A percentile compares a stretch with the other conserved stretches of the same genome.
Evolutionary conservation across 2,888 invertebrate species (phyloP).

Genomic region (Dryobotodes eremita): DNA sequence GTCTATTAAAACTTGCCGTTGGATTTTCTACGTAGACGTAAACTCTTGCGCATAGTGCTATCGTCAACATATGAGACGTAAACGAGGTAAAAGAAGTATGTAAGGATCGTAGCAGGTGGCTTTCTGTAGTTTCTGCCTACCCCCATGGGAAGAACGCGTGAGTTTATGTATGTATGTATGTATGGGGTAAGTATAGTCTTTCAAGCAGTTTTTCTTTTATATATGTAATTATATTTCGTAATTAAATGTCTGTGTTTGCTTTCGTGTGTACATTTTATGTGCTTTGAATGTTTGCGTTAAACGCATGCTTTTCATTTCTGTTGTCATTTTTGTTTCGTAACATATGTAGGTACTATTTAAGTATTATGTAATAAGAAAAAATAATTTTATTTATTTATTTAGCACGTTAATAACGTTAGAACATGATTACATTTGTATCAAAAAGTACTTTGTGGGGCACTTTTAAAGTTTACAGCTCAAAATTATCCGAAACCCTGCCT

Average conservation of each 20-base stretch:
- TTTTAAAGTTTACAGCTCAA: too few species aligned
- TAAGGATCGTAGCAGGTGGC: too few species aligned
- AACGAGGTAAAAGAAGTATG: too few species aligned
- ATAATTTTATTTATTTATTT: background rate
- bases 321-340: slow-evolving; percentile 5
- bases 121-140: too few species aligned
- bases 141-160: too few species aligned
- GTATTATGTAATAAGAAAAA: background rate
- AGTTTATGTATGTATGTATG: too few species aligned
- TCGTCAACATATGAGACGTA: background rate
- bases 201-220: background rate
- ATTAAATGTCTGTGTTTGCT: background rate
- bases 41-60: background rate
- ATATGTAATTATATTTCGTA: background rate
- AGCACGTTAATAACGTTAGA: background rate
- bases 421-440: too few species aligned
- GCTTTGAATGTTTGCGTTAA: slow-evolving; percentile 50
- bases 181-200: background rate
- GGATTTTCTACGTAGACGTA: background rate
- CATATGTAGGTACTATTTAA: background rate
- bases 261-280: slow-evolving; percentile 31
- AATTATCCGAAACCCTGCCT: too few species aligned
- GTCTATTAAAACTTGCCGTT: background rate
- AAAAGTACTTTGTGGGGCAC: too few species aligned
- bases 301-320: slow-evolving; percentile 42